Evolutionary conservation across 2,888 invertebrate species (phyloP), one percentile per base, ranked within the genome.

Genomic region (Minunthozetes semirufus): DNA sequence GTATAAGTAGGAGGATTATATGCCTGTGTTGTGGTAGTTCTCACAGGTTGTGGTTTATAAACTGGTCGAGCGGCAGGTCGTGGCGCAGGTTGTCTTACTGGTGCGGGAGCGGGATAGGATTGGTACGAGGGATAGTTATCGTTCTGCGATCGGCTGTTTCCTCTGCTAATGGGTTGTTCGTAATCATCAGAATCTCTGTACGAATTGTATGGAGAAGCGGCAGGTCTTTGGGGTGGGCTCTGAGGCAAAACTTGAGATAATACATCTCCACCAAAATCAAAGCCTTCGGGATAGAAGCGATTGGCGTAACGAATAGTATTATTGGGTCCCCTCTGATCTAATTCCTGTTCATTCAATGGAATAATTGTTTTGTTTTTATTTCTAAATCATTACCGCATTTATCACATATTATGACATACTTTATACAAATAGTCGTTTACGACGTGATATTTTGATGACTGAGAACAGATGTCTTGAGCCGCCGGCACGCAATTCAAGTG

Each of bases 401-500:
- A 19, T 22, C 15, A 71, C 72, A 66, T n/a, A 56, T 17, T 27
- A 11, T 6, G 4, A 73, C 50, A 77, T 1, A 93, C 92, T 80
- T 91, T 89, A 86, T 94, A 94, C 29, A 94, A 86, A 83, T 92
- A 94, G 79, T 94, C 94, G 83, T 94, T 94, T 79, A 94, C 93
- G 82, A 94, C 92, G 83, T 93, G 93, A 83, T 89, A 94, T 81
- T 92, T 90, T 9, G 92, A 89, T 0, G 93, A 93, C 83, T 91
- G 91, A 80, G 90, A 89, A 85, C 94, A 94, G 81, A 90, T 92
- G 81, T 94, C 94, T 76, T 89, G 89, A 33, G 89, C 90, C 5
- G 93, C 92, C 4, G 93, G 93, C 91, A 94, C 93, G 84, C 94
- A 94, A 82, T 94, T 94, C 77, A 94, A 84, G 82, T 94, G 94